Evolutionary conservation across 2,888 invertebrate species (phyloP).

Genomic region (Morpho helenor): DNA sequence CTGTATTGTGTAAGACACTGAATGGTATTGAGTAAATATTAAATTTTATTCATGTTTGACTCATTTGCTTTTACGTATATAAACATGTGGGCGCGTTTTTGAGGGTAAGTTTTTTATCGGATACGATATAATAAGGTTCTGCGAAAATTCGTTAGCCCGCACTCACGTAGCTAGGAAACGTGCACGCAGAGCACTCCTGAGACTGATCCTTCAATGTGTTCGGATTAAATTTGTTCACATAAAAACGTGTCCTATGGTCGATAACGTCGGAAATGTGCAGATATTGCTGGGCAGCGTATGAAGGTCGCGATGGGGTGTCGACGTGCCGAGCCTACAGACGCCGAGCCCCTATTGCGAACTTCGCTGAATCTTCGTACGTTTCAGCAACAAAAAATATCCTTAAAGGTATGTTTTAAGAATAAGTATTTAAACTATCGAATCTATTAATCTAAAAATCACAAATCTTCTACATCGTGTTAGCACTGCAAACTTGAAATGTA

Average conservation of each 20-base stretch:
- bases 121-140: constrained; percentile 57
- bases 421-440: too few relatives aligned
- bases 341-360: constrained; percentile 37
- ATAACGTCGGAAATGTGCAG: constrained; percentile 72
- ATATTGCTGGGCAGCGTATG: constrained; percentile 68
- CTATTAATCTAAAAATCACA: not conserved
- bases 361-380: constrained; percentile 35
- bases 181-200: constrained; percentile 63
- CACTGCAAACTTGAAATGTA: too few relatives aligned
- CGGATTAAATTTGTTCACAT: constrained; percentile 75
- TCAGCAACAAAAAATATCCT: constrained; percentile 2
- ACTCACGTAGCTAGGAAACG: constrained; percentile 60
- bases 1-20: too few relatives aligned
- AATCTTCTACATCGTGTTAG: too few relatives aligned
- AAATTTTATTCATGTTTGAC: too few relatives aligned
- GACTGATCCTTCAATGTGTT: constrained; percentile 71
- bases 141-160: constrained; percentile 64
- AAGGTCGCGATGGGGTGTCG: constrained; percentile 59
- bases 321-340: constrained; percentile 64
- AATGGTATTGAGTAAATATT: too few relatives aligned
- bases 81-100: not conserved
- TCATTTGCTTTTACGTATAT: too few relatives aligned
- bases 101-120: constrained; percentile 50
- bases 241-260: constrained; percentile 68
- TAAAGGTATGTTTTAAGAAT: too few relatives aligned